Conservation (phyloP, 2,113 vertebrate genomes). For the Prolemur simus region DNA sequence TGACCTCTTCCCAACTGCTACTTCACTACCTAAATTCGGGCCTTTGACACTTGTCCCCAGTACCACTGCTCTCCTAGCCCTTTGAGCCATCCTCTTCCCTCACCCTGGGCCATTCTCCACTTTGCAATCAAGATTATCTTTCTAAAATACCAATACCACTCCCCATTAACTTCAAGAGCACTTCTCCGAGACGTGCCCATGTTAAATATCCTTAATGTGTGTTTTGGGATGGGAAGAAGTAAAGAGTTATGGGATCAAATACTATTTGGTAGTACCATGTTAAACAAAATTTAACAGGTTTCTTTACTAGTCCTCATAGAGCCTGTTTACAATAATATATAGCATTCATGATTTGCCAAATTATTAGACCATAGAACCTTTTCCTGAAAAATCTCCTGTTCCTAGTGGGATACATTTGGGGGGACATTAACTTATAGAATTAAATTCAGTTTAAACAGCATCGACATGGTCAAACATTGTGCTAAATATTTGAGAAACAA, state of each 20-base stretch:
- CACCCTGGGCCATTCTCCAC: not conserved
- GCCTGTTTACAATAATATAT: not conserved
- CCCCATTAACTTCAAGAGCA: not conserved
- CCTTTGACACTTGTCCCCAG: not conserved
- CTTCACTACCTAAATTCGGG: not conserved
- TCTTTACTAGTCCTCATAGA: not conserved
- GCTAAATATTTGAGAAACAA: slow-evolving; percentile 9
- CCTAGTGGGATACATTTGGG: not conserved
- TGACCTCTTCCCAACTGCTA: not conserved
- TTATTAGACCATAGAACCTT: not conserved
- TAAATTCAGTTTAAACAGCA: slow-evolving; percentile 40
- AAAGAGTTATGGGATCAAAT: not conserved
- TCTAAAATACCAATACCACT: not conserved
- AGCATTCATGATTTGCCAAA: not conserved
- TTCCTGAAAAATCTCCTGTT: not conserved
- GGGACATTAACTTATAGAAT: not conserved
- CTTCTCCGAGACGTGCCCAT: not conserved
- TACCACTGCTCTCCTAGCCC: not conserved
- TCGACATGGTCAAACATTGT: not conserved
- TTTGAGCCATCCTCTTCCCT: not conserved
- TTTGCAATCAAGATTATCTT: not conserved
- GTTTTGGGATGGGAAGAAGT: not conserved
- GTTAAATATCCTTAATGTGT: not conserved
- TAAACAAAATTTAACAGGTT: slow-evolving; percentile 2
- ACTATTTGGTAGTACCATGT: not conserved